A percentile compares a stretch with the other conserved stretches of the same genome.
phyloP scores from a whole-genome alignment of 1,140 invertebrate species.

The Drosophila elegans region DNA sequence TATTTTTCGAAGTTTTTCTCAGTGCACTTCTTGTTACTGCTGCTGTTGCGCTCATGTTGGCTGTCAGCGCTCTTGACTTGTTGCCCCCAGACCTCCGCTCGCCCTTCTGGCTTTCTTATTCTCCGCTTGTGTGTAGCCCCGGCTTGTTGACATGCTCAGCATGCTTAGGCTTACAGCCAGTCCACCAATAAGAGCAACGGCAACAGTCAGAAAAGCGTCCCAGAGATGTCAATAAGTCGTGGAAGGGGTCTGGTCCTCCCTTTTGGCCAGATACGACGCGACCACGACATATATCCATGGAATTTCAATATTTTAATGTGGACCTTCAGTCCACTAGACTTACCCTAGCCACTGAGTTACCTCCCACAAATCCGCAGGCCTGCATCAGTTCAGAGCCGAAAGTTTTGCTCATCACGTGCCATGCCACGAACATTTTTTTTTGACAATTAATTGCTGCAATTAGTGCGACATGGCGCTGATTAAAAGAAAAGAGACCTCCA shows the following conservation, averaged over 20 bases:
- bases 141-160: conserved; percentile 83
- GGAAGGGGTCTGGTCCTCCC: conserved; percentile 13
- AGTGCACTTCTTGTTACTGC: conserved; percentile 56
- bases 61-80: conserved; percentile 76
- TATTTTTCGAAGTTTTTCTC: no score
- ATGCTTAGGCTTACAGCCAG: conserved; percentile 68
- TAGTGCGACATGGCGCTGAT: conserved; percentile 69
- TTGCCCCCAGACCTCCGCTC: conserved; percentile 35
- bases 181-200: conserved; percentile 10
- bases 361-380: background rate
- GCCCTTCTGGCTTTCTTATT: conserved; percentile 16
- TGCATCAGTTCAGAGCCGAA: conserved; percentile 41
- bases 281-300: conserved; percentile 17
- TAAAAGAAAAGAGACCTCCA: conserved; percentile 29
- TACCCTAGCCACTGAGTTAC: background rate
- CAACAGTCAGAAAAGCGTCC: conserved; percentile 25
- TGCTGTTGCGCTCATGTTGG: conserved; percentile 79
- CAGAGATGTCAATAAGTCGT: conserved; percentile 68
- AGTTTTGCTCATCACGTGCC: conserved; percentile 38
- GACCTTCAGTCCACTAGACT: background rate
- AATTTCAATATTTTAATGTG: conserved; percentile 51
- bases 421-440: conserved; percentile 37
- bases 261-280: conserved; percentile 12
- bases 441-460: conserved; percentile 68
- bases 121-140: conserved; percentile 32